Evolutionary conservation across 2,888 invertebrate genomes (phyloP), one percentile per base, ranked within the genome.

Genomic region (Scotopteryx bipunctaria): DNA sequence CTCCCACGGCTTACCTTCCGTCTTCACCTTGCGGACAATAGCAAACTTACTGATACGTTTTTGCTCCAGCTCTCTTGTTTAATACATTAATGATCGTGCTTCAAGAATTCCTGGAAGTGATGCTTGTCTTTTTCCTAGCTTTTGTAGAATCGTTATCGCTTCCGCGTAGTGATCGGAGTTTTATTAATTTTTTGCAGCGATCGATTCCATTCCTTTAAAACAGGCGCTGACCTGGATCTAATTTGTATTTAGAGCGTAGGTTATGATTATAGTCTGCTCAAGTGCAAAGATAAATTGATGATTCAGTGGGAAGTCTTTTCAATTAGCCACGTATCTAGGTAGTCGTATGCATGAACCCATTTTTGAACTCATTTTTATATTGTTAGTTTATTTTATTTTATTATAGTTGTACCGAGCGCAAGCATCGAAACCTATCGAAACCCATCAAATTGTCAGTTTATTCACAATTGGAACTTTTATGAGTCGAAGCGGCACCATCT

Each of bases 1-100:
- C 78, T 86, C 88, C 83, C 89, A 87, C 88, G 86, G 66, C 68
- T 68, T 69, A 75, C 76, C 83, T 83, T 81, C 84, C 82, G 81
- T 77, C 81, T 80, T 73, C 76, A 71, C 73, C 71, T 76, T 73
- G 70, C 69, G 79, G 74, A 74, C 76, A 88, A 87, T 86, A 74
- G 83, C 77, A 69, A 76, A 76, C 69, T 79, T 82, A 80, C 79
- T 77, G 77, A 73, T 69, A 66, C 44, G 48, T 57, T 73, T 81
- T 88, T 89, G 87, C 84, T 83, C 59, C 70, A 71, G 68, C 76
- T 81, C 76, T 76, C 79, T 82, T 82, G 75, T 78, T 76, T 79
- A n/a, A n/a, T n/a, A 75, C 78, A 74, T 81, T 78, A 81, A 78
- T 80, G 69, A 74, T 79, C 70, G 76, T 73, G 73, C 74, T 72